phyloP scores from a whole-genome alignment of 1,140 invertebrate species.

The Galleria mellonella region DNA sequence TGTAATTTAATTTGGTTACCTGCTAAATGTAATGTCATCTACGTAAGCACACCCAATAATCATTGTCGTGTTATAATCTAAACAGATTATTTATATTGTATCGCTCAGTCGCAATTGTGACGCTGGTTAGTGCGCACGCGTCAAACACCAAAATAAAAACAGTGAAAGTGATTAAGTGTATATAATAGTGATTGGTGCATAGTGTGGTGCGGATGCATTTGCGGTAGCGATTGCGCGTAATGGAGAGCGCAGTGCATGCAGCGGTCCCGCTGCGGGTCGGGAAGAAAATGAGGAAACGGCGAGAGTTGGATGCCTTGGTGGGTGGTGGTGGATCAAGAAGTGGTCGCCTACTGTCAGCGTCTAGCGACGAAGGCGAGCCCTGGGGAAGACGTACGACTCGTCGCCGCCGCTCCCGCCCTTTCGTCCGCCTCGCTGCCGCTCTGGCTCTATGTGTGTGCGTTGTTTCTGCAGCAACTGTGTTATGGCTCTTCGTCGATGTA shows the following conservation, averaged over 20 bases:
- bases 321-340: conserved; percentile 49
- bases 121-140: conserved; percentile 22
- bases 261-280: conserved; percentile 70
- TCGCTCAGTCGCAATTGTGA: conserved; percentile 33
- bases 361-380: conserved; percentile 74
- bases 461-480: conserved; percentile 78
- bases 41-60: too few relatives aligned
- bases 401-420: conserved; percentile 41
- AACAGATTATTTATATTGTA: conserved; percentile 4
- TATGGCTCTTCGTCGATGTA: conserved; percentile 82
- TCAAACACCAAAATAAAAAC: conserved; percentile 19
- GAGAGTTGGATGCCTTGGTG: conserved; percentile 75
- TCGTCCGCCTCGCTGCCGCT: conserved; percentile 76
- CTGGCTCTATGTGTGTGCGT: conserved; percentile 78
- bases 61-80: too few relatives aligned
- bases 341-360: conserved; percentile 68
- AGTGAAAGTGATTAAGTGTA: conserved; percentile 23
- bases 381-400: conserved; percentile 42
- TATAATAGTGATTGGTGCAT: conserved; percentile 2
- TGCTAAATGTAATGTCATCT: too few relatives aligned
- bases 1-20: too few relatives aligned
- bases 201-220: conserved; percentile 37
- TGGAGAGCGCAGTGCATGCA: conserved; percentile 61
- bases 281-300: conserved; percentile 77
- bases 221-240: conserved; percentile 47